phyloP scores from a whole-genome alignment of 2,113 vertebrate species.

The Poecilia latipinna region DNA sequence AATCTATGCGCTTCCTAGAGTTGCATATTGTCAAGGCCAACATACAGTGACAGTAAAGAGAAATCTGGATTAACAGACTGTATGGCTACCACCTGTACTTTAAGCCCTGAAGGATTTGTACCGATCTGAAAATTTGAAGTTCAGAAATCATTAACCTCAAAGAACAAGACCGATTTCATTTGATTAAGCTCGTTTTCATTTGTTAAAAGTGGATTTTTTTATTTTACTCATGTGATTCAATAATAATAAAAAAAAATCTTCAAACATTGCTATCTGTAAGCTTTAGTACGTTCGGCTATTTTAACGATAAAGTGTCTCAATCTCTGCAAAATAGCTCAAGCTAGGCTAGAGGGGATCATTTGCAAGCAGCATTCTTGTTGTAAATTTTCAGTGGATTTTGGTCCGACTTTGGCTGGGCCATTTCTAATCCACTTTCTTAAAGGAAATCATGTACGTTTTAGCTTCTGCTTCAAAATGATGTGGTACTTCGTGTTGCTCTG shows the following conservation, averaged over 20 bases:
- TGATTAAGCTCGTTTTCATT: no score
- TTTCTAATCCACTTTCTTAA: not conserved
- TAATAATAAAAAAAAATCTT: no score
- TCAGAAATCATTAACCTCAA: not conserved
- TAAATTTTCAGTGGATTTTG: no score
- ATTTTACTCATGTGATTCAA: no score
- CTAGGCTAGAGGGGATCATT: not conserved
- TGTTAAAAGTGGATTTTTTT: no score
- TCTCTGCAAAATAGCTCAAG: not conserved
- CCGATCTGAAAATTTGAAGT: not conserved
- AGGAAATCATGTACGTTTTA: no score
- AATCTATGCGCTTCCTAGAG: not conserved
- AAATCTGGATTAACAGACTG: not conserved
- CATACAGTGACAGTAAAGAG: not conserved
- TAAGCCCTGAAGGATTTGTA: not conserved
- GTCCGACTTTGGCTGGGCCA: no score
- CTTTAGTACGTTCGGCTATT: no score
- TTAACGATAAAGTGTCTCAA: no score
- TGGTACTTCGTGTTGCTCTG: not conserved
- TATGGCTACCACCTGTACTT: not conserved
- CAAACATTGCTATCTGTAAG: no score
- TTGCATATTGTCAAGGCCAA: not conserved
- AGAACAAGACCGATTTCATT: no score
- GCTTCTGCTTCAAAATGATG: not conserved
- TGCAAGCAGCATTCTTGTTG: no score